These are phyloP conservation scores for Diuraphis noxia DNA, from an alignment of 1,140 invertebrate genomes.

Conservation along the genomic window DNA sequence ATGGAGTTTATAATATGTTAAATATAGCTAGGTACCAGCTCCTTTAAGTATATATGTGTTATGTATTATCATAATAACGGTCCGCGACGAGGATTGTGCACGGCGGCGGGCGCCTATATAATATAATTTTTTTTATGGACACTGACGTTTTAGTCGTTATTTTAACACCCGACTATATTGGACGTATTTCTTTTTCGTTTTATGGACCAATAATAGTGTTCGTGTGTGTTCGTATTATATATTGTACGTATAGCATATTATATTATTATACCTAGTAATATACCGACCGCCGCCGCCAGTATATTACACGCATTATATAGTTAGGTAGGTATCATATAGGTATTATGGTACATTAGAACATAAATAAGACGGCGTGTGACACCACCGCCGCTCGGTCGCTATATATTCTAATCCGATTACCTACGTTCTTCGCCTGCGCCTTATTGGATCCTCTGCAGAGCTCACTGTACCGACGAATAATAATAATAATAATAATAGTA, in stretches of 20 bases:
- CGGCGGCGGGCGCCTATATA: neutral
- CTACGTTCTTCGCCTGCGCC: neutral
- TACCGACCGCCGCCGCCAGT: neutral
- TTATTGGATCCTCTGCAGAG: neutral
- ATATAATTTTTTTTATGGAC: constrained; percentile 17
- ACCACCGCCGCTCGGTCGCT: neutral
- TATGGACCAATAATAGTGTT: constrained; percentile 17
- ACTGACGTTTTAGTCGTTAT: constrained; percentile 24
- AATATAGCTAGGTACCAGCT: neutral
- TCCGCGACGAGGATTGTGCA: neutral
- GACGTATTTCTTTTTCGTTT: constrained; percentile 13
- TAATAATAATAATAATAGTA: neutral
- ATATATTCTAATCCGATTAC: constrained; percentile 31
- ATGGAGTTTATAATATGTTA: neutral
- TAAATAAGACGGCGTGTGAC: constrained; percentile 29
- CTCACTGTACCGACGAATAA: too few species aligned
- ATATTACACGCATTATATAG: neutral
- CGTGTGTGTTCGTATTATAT: neutral
- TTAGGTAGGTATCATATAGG: neutral
- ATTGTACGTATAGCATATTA: neutral
- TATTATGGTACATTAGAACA: neutral
- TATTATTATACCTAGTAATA: neutral
- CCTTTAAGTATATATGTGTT: neutral
- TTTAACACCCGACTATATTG: constrained; percentile 20
- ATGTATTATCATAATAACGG: neutral